A percentile compares a stretch with the other conserved stretches of the same genome.
Conservation (phyloP, 2,797 vertebrate genomes). For the Sebastes steindachneri region DNA sequence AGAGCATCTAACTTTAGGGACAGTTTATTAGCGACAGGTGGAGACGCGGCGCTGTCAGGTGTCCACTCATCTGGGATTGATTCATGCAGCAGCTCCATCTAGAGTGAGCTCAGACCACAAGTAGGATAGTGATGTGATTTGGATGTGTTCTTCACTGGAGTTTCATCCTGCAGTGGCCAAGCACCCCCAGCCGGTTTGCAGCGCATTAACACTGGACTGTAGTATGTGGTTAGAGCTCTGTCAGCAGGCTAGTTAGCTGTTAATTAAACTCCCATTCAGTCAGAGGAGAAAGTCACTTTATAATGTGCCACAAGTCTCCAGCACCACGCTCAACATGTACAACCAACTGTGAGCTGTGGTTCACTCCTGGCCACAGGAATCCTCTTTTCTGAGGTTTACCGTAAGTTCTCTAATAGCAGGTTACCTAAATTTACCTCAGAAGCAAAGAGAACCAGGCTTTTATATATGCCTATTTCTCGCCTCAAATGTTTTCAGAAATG, state of each 20-base stretch:
- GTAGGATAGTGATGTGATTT: background rate
- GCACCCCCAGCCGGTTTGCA: background rate
- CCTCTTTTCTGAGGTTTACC: background rate
- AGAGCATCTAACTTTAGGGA: background rate
- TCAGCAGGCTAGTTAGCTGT: background rate
- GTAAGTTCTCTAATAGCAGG: background rate
- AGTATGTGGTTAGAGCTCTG: background rate
- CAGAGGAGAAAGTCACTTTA: background rate
- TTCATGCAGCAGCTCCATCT: background rate
- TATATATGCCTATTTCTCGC: background rate
- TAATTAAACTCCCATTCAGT: background rate
- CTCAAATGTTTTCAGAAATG: no score
- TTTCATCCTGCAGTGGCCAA: background rate
- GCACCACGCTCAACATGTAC: background rate
- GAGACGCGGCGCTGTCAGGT: background rate
- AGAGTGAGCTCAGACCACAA: background rate
- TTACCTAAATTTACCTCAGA: background rate
- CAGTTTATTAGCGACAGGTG: background rate
- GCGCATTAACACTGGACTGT: background rate
- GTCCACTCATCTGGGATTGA: background rate
- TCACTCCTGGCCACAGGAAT: background rate
- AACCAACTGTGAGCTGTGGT: background rate
- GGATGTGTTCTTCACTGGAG: background rate
- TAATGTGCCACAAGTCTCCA: background rate
- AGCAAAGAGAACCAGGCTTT: background rate